phyloP scores from a whole-genome alignment of 2,888 invertebrate species.

The Lepidocyrtoides sp. region DNA sequence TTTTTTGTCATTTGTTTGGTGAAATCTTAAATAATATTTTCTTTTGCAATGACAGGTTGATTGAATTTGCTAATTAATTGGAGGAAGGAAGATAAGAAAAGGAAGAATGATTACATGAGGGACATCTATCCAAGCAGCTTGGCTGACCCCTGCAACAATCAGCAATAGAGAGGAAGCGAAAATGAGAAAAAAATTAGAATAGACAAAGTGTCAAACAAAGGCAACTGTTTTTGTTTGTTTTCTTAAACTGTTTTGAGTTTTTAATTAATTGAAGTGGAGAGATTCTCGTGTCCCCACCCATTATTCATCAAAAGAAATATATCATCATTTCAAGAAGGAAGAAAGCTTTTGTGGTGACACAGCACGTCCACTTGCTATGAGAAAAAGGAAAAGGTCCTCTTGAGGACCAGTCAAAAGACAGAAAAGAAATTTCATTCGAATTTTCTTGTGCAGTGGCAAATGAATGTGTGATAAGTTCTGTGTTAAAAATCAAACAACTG shows the following conservation, averaged over 20 bases:
- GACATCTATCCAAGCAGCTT: slow-evolving; percentile 3
- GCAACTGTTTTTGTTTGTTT: slow-evolving; percentile 15
- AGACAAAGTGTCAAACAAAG: slow-evolving; percentile 2
- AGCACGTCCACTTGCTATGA: not conserved
- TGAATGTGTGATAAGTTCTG: not conserved
- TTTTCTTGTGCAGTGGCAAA: too few relatives aligned
- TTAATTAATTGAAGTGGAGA: slow-evolving; percentile 46
- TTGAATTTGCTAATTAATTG: slow-evolving; percentile 67
- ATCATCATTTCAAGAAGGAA: too few relatives aligned
- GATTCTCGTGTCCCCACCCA: not conserved
- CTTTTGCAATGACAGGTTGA: slow-evolving; percentile 72
- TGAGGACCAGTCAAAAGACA: slow-evolving; percentile 20
- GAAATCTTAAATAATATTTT: slow-evolving; percentile 13
- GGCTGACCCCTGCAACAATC: slow-evolving; percentile 52
- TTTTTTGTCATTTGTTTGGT: not conserved
- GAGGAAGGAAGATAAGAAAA: slow-evolving; percentile 24
- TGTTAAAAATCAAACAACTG: not conserved
- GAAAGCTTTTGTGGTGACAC: not conserved
- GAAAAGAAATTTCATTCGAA: not conserved
- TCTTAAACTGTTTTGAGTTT: slow-evolving; percentile 28
- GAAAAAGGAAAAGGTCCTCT: slow-evolving; percentile 27
- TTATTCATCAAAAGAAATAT: not conserved
- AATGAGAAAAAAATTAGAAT: not conserved
- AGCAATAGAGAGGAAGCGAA: slow-evolving; percentile 13
- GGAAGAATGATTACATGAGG: slow-evolving; percentile 67